Base-by-base conservation (phyloP, 1,140 invertebrate genomes). In the Drosophila varians region DNA sequence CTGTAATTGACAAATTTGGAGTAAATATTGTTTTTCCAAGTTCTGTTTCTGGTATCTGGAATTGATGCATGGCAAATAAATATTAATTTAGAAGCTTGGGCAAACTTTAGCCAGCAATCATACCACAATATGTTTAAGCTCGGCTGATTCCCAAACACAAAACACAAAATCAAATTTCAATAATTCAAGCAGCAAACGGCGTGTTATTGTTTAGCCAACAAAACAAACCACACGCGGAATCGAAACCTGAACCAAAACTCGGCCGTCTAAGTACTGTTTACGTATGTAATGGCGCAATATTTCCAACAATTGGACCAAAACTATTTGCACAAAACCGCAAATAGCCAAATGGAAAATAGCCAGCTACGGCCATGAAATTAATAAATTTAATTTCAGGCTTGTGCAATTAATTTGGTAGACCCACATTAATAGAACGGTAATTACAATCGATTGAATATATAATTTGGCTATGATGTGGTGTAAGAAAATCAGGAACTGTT, bases 241-340 rank as follows among this genome's bases (percentile, higher is more conserved):
- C 42, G 14, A 49, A 70, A 45, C 26, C 19, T 7, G 21, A 66
- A 40, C 61, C 23, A 19, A 25, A 56, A 36, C 54, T 57, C 14
- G 8, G 14, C 38, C 23, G 8, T 45, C 38, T 40, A 38, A 60
- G 40, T 54, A 51, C 28, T 28, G 25, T 42, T 18, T 18, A 42
- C 12, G 36, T n/a, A 48, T 69, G 40, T 43, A 72, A 71, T 70
- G 70, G 64, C 51, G 64, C 38, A 70, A 71, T 58, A 70, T 71
- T 19, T 51, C 65, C 46, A 58, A 38, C 65, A 31, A 47, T 70
- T 60, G 52, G 40, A 60, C 65, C 65, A 38, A 23, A 71, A 47
- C 54, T 19, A 68, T 70, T 54, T 68, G 49, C 61, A 47, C 66
- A 70, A 34, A 51, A 71, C 70, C 70, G 16, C 70, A 73, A 73